phyloP scores from a whole-genome alignment of 2,888 invertebrate genomes.

The Leucania comma region DNA sequence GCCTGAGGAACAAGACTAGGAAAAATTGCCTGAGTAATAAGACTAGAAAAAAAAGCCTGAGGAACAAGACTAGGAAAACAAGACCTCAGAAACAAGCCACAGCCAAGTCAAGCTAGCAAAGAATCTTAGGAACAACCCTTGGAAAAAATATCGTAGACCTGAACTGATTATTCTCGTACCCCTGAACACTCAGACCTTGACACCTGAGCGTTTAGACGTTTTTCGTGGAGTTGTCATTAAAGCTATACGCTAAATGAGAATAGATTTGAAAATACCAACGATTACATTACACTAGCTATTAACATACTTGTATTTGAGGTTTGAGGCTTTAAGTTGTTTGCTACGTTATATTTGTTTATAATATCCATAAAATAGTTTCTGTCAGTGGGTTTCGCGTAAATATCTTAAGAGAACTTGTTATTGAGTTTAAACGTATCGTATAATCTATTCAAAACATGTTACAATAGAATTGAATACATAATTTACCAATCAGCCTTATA shows the following conservation, averaged over 20 bases:
- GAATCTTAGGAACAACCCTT: no score
- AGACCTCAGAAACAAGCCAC: no score
- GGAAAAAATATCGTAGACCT: slow-evolving; percentile 9
- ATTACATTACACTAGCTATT: slow-evolving; percentile 5
- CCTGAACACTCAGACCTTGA: slow-evolving; percentile 38
- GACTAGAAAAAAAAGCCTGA: no score
- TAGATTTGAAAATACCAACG: slow-evolving; percentile 31
- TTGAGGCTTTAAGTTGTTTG: background rate
- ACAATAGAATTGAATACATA: no score
- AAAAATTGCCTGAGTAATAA: no score
- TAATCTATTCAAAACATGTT: no score
- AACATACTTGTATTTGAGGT: slow-evolving; percentile 1
- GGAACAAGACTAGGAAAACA: no score
- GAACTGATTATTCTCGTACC: slow-evolving; percentile 19
- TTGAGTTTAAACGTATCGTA: no score
- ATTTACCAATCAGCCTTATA: no score
- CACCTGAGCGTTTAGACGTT: slow-evolving; percentile 25
- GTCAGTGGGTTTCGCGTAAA: background rate
- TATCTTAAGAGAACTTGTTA: no score
- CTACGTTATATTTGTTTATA: background rate
- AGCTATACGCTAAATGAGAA: slow-evolving; percentile 7
- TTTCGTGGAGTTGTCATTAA: slow-evolving; percentile 26
- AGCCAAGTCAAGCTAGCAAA: no score
- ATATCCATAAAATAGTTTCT: background rate
- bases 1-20: no score